Evolutionary conservation across 2,797 vertebrate species (phyloP), one percentile per base, ranked within the genome.

Genomic region (Bradypodion pumilum): DNA sequence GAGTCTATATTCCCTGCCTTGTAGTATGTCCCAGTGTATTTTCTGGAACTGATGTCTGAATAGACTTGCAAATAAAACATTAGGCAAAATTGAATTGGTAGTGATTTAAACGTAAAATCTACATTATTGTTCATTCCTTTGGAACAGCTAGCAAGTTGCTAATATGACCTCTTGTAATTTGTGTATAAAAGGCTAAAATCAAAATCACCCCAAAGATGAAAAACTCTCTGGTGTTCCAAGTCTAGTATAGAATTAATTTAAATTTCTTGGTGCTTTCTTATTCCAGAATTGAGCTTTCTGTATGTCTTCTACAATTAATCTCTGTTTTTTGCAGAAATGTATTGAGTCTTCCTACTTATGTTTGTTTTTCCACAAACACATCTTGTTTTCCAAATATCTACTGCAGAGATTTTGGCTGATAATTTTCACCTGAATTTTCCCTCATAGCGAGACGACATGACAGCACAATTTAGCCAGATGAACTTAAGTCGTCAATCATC

Each of bases 371-470:
- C 63, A n/a, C n/a, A 72, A 85, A 46, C 60, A 56, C 12, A 0
- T 37, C 60, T 85, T 74, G 72, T 76, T 86, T 90, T 81, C 78
- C 74, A 63, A 86, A 59, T 70, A 73, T 75, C 49, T 74, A 0
- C 79, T 85, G 63, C 70, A 85, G 0, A 77, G 37, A 73, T 40
- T 75, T 60, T 35, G 19, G 23, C 59, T 83, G n/a, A 85, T 88
- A 13, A 46, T 82, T 89, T 72, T 78, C 83, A 85, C 5, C 84
- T 86, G 82, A 72, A 76, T 90, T 91, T 73, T 85, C 84, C 62
- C 91, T 91, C 1, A 23, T 95, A 99, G 98, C 95, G 97, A 77
- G 98, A 99, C 23, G 98, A 99, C 16, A 93, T 98, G 91, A 95
- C 97, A 4, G 95, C 97, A 0, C 97, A 97, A 95, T 98, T 98